Percentiles rank a stretch among this genome's conserved stretches.
phyloP scores from a whole-genome alignment of 2,797 vertebrate genomes.

The Rhabdomys pumilio region DNA sequence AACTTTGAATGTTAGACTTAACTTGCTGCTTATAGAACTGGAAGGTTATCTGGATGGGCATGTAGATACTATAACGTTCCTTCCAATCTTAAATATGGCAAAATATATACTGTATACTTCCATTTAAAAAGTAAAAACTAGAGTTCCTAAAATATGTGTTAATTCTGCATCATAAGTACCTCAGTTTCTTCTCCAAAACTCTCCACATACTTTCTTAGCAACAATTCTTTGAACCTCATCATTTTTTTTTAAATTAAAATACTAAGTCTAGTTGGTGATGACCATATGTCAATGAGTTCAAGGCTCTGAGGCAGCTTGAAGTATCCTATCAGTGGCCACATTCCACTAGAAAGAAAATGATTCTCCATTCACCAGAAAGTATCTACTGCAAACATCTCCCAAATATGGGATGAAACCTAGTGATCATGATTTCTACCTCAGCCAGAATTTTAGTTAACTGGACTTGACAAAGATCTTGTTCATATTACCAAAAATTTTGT shows the following conservation, averaged over 20 bases:
- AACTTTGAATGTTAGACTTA: background rate
- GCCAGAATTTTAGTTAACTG: background rate
- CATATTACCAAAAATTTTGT: background rate
- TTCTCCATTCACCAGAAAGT: background rate
- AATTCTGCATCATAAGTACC: background rate
- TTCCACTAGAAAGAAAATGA: background rate
- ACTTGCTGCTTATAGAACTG: background rate
- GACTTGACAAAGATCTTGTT: background rate
- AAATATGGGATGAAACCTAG: background rate
- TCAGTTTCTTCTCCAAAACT: background rate
- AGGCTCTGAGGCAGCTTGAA: background rate
- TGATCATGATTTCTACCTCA: background rate
- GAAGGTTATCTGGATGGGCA: background rate
- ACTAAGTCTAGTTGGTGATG: background rate
- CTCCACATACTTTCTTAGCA: background rate
- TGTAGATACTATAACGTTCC: background rate
- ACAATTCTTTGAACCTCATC: too few species aligned
- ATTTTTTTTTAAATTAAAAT: background rate
- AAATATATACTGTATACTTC: background rate
- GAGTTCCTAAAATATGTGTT: background rate
- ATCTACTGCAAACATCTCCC: background rate
- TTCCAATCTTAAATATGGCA: rapidly evolving
- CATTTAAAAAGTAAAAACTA: background rate
- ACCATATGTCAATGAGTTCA: background rate
- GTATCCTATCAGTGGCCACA: background rate